Base-by-base conservation (phyloP, 2,797 vertebrate species). In the Fratercula arctica region DNA sequence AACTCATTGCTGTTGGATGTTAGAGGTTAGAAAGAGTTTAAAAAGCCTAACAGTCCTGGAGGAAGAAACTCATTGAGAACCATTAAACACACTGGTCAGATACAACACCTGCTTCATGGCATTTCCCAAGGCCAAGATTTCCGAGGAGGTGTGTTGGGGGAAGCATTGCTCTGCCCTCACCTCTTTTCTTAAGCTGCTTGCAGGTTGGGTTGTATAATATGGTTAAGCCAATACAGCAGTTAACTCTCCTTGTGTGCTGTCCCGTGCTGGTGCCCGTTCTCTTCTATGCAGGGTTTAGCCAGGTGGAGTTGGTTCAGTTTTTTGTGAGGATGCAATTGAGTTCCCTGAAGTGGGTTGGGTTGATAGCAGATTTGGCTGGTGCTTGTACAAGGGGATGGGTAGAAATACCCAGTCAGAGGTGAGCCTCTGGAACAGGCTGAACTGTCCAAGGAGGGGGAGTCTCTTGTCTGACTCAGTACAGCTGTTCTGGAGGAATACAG, bases 261-360 rank as follows among this genome's bases (percentile, higher is more conserved):
- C 29, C 35, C 0, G 1, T 3, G 21, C 50, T 31, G 19, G 17
- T 3, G 0, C 66, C 39, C 1, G 2, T 59, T 75, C 48, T 72
- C 14, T 19, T 56, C 54, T 31, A 2, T 10, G 29, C 18, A 11
- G 69, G 16, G 24, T 33, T 70, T 13, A 8, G 23, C n/a, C 19
- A 4, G 59, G 12, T 41, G 2, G 6, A 6, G 63, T 4, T n/a
- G 56, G 43, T 28, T 89, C 57, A 16, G 51, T 23, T 54, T 16
- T 46, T 41, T 5, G n/a, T 29, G 73, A 66, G 48, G 73, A 11
- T 41, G 80, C 68, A 41, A 43, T 5, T 0, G 0, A 61, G 76
- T 64, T 74, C 39, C 33, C 31, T 73, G 68, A 13, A 45, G 64
- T 15, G 15, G 57, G 6, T 0, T 15, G 15, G 57, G 6, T 0